Percentiles rank a stretch among this genome's conserved stretches.
Evolutionary conservation across 2,113 vertebrate species (phyloP).

Genomic region (Butorides virescens): DNA sequence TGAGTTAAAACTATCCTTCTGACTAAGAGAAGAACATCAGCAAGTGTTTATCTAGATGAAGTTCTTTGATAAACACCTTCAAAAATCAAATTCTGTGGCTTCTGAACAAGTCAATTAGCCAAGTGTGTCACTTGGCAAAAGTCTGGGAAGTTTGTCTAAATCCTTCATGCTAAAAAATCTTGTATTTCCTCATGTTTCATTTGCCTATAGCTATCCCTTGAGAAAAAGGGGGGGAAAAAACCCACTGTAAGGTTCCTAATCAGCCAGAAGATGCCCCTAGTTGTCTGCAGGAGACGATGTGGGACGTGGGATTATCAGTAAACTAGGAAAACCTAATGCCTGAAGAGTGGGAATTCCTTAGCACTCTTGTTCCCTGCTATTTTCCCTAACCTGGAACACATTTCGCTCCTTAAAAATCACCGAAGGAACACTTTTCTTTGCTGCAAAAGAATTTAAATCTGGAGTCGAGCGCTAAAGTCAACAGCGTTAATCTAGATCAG

Average conservation of each 20-base stretch:
- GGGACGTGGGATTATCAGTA: background rate
- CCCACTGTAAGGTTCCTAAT: background rate
- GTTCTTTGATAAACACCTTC: background rate
- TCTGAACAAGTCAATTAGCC: background rate
- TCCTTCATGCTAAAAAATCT: background rate
- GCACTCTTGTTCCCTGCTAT: background rate
- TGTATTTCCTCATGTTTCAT: background rate
- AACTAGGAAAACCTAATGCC: background rate
- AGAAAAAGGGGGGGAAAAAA: background rate
- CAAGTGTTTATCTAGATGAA: background rate
- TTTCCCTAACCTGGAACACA: background rate
- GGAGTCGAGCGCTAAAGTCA: background rate
- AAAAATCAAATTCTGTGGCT: background rate
- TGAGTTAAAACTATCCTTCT: background rate
- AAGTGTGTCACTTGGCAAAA: background rate
- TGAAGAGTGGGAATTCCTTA: background rate
- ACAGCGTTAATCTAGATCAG: background rate
- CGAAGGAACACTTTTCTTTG: background rate
- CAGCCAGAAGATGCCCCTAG: background rate
- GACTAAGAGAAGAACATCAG: background rate
- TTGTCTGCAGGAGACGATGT: background rate
- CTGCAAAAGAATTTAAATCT: background rate
- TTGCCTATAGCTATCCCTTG: background rate
- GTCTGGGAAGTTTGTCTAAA: background rate
- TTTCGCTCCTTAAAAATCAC: background rate